Base-by-base conservation (phyloP, 2,888 invertebrate genomes). In the Diloba caeruleocephala region DNA sequence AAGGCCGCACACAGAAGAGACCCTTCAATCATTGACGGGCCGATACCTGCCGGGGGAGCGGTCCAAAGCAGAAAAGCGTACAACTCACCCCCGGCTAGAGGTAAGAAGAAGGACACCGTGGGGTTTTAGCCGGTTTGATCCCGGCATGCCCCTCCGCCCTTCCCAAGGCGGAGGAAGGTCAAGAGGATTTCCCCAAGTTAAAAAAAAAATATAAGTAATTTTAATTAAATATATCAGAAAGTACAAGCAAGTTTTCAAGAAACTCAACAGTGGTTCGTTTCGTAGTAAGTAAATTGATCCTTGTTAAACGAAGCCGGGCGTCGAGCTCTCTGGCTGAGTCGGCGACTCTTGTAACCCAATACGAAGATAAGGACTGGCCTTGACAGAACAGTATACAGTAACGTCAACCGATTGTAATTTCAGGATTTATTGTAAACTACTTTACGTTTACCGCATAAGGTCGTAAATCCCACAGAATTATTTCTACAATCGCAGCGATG, bases 281-380 rank as follows among this genome's bases (percentile, higher is more conserved):
- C 74, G 49, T 63, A 62, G 81, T 76, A 81, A 74, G 76, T 76
- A 82, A 83, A 71, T 54, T 74, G 78, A 83, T 78, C 71, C 65
- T 53, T 67, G 72, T 71, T 72, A 61, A 64, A 59, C 48, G 66
- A 71, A 65, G 34, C 42, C 58, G 32, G 44, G 76, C 66, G 55
- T 69, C 64, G 71, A 64, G 76, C 76, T 78, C 78, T 78, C 70
- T 71, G 73, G 77, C 78, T 79, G 78, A 78, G 82, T 81, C 89
- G 86, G 86, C 82, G 76, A 73, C 82, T 88, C 80, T 88, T 77
- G 89, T 85, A 90, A 91, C 87, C 79, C 61, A 78, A 90, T 74
- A 83, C 87, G 74, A 60, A 82, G 87, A 89, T 89, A 89, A 87
- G 78, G 53, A 61, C 63, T 79, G 79, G 76, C 87, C 89, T 87